Base-by-base conservation (phyloP, 1,140 invertebrate genomes). In the Megalopta genalis region DNA sequence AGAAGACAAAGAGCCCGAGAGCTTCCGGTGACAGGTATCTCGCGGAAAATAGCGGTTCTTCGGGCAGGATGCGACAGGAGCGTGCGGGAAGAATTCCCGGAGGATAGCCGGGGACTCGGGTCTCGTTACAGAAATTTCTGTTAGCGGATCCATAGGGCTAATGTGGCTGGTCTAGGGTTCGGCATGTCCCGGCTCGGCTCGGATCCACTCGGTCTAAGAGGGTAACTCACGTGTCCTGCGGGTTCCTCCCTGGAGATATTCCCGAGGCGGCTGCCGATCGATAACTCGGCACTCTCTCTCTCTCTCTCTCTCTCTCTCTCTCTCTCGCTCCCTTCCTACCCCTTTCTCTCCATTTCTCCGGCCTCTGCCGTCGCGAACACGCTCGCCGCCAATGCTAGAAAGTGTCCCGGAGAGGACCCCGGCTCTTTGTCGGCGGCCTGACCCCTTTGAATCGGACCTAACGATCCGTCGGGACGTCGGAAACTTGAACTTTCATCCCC, bases 161-260 rank as follows among this genome's bases (percentile, higher is more conserved):
- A 67, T 6, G 42, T 54, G 42, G 16, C 66, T 32, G 49, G 66
- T 6, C n/a, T 52, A 52, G 49, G 49, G 49, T 65, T 73, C 62
- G 69, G 76, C 16, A 27, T 5, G 4, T 14, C 0, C 21, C 52
- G 81, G 39, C 77, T 12, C 57, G 46, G 57, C 23, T 85, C 83
- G 82, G 77, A 18, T 39, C 25, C 52, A 25, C 27, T 77, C 82
- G 82, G 77, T 52, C n/a, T 64, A 70, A 75, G 67, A 77, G 81
- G 64, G 46, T 57, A 77, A 79, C 76, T 80, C 82, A 84, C 82
- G 78, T 84, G 78, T 84, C 69, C 72, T 73, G 66, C 64, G 66
- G 70, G 72, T 71, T 85, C 70, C 83, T 84, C 82, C 82, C 77
- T 59, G 74, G 83, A 80, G 83, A 84, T 72, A 84, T 85, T 80